These are phyloP conservation scores for Spheniscus humboldti DNA, from an alignment of 2,797 vertebrate species.

Conservation along the genomic window DNA sequence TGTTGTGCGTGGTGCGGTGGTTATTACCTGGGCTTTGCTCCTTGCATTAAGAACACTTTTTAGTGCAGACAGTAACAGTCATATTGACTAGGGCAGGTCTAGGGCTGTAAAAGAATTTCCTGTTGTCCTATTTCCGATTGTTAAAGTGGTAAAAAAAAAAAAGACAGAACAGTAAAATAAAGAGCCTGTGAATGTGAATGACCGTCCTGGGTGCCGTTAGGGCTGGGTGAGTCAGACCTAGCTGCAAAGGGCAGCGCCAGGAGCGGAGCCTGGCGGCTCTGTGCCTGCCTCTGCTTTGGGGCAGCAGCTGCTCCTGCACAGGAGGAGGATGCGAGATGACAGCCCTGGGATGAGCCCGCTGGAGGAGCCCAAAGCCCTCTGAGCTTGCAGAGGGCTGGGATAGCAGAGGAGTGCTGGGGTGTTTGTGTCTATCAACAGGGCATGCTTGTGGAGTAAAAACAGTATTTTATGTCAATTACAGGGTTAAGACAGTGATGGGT, in stretches of 20 bases:
- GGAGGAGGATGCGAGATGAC: not conserved
- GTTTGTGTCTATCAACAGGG: not conserved
- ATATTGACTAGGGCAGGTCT: not conserved
- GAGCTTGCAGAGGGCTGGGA: not conserved
- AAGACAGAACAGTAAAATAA: not conserved
- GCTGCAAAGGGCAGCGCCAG: not conserved
- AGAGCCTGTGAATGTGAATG: not conserved
- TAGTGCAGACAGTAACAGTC: not conserved
- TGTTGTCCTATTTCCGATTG: conserved; percentile 23
- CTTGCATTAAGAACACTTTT: not conserved
- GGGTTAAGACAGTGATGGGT: not conserved
- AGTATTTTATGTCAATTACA: not conserved
- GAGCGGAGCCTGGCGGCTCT: accelerated
- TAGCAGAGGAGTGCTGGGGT: not conserved
- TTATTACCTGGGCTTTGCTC: conserved; percentile 1
- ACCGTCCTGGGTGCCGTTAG: not conserved
- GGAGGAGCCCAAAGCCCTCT: not conserved
- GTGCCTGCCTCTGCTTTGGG: not conserved
- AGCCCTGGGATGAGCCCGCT: not conserved
- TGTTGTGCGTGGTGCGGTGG: not conserved
- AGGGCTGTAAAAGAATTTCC: conserved; percentile 29
- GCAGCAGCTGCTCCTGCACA: not conserved
- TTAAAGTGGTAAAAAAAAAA: not conserved
- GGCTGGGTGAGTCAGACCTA: not conserved
- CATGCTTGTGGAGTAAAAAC: accelerated